A percentile compares a stretch with the other conserved stretches of the same genome.
phyloP scores from a whole-genome alignment of 2,113 vertebrate genomes.

The Agapornis roseicollis region DNA sequence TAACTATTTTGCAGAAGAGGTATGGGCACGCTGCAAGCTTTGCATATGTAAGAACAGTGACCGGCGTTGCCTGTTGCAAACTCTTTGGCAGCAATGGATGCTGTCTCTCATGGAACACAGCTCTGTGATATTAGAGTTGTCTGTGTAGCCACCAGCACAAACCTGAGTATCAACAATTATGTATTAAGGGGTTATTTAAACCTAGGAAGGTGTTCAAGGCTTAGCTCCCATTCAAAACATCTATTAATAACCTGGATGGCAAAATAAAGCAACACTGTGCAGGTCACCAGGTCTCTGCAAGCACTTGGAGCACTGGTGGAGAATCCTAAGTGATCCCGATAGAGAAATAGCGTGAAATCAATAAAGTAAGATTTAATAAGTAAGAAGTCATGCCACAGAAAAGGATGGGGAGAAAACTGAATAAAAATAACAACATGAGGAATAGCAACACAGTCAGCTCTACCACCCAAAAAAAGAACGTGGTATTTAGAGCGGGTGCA shows the following conservation, averaged over 20 bases:
- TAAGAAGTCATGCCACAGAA: neutral
- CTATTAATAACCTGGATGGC: neutral
- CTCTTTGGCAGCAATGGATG: neutral
- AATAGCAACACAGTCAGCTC: neutral
- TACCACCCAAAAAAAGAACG: neutral
- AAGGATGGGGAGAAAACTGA: neutral
- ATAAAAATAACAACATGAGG: neutral
- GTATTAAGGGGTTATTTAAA: neutral
- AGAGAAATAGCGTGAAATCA: neutral
- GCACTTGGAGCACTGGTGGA: neutral
- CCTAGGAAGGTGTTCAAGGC: neutral
- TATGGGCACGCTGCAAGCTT: neutral
- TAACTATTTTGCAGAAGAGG: neutral
- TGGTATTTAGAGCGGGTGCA: neutral
- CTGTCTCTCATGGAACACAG: neutral
- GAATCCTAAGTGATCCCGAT: neutral
- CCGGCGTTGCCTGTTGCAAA: neutral
- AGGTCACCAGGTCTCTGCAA: neutral
- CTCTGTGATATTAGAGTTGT: accelerated
- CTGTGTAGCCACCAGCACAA: neutral
- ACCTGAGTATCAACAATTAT: neutral
- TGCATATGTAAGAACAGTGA: neutral
- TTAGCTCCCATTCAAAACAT: neutral
- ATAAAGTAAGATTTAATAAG: neutral
- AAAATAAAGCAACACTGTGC: neutral